Conservation (phyloP, 2,888 invertebrate genomes). For the Scaptomyza polygonia region DNA sequence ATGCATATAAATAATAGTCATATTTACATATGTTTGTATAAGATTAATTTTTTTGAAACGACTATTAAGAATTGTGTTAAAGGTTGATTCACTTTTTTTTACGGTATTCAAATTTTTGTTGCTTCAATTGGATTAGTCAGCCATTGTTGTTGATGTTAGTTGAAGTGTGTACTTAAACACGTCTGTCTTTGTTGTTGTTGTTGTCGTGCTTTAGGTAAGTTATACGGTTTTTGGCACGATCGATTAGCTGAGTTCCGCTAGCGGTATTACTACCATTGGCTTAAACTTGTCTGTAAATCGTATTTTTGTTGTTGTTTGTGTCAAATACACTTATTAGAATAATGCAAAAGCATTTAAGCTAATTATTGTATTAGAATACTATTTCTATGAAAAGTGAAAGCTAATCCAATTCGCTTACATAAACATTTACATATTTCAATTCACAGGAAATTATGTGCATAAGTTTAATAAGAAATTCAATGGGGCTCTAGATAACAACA, state of each 20-base stretch:
- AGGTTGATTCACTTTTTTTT: background rate
- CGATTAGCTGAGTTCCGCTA: constrained; percentile 49
- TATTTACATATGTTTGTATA: background rate
- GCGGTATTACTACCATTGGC: constrained; percentile 24
- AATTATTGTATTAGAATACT: background rate
- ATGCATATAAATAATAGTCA: background rate
- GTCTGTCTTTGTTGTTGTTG: constrained; percentile 31
- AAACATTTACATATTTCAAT: constrained; percentile 3
- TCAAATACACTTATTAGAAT: constrained; percentile 10
- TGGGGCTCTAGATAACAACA: constrained; percentile 5
- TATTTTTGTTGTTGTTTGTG: background rate
- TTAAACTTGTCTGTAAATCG: constrained; percentile 32
- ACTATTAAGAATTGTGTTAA: no score
- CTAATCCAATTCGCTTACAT: background rate
- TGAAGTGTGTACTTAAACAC: constrained; percentile 41
- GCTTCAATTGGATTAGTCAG: constrained; percentile 3
- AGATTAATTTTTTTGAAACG: no score
- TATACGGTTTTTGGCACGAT: constrained; percentile 44
- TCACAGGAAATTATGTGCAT: background rate
- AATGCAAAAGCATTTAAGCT: no score
- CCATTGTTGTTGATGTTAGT: background rate
- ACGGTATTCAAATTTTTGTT: constrained; percentile 4
- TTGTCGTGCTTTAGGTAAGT: background rate
- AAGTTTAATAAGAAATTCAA: constrained; percentile 1
- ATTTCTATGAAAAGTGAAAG: background rate